Evolutionary conservation across 2,797 vertebrate species (phyloP).

Genomic region (Gallinago stenura): DNA sequence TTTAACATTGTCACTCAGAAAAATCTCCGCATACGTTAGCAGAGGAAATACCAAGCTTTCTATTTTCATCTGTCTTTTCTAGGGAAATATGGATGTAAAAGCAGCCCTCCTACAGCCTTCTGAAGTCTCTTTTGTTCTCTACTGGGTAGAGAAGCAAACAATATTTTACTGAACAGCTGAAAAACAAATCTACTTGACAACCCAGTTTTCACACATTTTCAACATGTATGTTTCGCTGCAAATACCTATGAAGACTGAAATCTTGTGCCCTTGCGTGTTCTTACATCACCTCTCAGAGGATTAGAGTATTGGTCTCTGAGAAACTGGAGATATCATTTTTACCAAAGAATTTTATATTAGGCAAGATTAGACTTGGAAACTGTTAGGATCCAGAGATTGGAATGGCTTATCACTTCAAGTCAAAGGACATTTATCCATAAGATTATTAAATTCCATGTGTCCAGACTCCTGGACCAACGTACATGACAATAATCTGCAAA

Average conservation of each 20-base stretch:
- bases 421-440: neutral
- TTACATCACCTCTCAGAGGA: neutral
- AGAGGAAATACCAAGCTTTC: neutral
- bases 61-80: neutral
- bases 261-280: neutral
- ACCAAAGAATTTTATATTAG: neutral
- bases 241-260: neutral
- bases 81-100: neutral
- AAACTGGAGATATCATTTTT: neutral
- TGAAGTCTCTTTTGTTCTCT: neutral
- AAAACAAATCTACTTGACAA: neutral
- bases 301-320: neutral
- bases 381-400: neutral
- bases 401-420: neutral
- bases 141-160: neutral
- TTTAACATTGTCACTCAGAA: neutral
- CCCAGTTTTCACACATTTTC: neutral
- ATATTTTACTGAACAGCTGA: neutral
- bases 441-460: neutral
- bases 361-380: neutral
- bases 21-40: neutral
- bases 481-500: fast-evolving
- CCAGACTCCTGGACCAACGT: neutral
- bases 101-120: neutral
- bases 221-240: neutral